Conservation (phyloP, 2,888 invertebrate species). For the Agrilus cyanescens region DNA sequence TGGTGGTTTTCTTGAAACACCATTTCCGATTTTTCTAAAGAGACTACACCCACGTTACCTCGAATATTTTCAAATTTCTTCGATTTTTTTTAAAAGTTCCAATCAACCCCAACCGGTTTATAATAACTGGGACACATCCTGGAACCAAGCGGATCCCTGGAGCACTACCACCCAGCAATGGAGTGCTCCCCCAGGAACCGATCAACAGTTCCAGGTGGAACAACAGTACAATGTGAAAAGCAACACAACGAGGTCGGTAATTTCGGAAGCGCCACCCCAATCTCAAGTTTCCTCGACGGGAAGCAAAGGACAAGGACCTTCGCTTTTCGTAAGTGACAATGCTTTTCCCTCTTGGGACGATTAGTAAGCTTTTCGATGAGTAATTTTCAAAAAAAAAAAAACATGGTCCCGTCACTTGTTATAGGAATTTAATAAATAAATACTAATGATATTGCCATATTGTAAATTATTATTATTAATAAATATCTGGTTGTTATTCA, state of each 20-base stretch:
- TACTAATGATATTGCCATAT: conserved; percentile 14
- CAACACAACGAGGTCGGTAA: conserved; percentile 33
- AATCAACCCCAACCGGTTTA: conserved; percentile 24
- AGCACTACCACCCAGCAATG: conserved; percentile 21
- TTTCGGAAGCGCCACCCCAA: conserved; percentile 23
- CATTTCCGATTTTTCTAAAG: too few relatives aligned
- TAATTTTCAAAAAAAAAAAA: conserved; percentile 6
- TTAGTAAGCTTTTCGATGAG: conserved; percentile 30
- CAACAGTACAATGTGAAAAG: conserved; percentile 33
- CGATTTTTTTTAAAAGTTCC: not conserved
- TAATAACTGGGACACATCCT: conserved; percentile 28
- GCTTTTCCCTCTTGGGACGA: conserved; percentile 57
- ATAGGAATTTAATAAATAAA: conserved; percentile 16
- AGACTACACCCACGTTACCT: too few relatives aligned
- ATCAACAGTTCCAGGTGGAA: conserved; percentile 31
- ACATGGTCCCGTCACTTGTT: conserved; percentile 16
- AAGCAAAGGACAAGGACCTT: conserved; percentile 16
- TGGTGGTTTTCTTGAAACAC: too few relatives aligned
- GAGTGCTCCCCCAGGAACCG: conserved; percentile 14
- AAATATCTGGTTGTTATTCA: too few relatives aligned
- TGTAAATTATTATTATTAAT: conserved; percentile 2
- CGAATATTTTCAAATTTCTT: too few relatives aligned
- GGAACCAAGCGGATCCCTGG: conserved; percentile 34
- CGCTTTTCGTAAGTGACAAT: conserved; percentile 46
- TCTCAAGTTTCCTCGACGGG: conserved; percentile 17